Evolutionary conservation across 2,113 vertebrate species (phyloP).

Genomic region (Sigmodon hispidus): DNA sequence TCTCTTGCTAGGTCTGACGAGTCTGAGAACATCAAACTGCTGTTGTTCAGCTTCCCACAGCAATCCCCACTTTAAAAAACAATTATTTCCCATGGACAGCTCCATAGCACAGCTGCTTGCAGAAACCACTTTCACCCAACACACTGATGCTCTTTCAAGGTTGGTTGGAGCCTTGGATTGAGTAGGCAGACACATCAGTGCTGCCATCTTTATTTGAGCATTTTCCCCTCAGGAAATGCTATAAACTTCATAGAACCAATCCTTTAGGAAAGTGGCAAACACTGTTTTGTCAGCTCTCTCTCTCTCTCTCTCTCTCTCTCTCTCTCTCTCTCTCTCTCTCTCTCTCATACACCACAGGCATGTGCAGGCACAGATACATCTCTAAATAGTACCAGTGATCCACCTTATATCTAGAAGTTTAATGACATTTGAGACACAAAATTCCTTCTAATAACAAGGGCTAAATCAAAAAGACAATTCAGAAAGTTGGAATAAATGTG

Average conservation of each 20-base stretch:
- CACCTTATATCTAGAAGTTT: not conserved
- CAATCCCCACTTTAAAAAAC: not conserved
- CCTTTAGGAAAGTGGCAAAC: not conserved
- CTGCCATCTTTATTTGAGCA: not conserved
- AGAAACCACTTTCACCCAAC: not conserved
- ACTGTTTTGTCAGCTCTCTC: not conserved
- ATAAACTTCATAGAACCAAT: not conserved
- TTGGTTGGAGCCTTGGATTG: not conserved
- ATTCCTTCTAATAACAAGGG: conserved; percentile 54
- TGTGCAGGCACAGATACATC: not conserved
- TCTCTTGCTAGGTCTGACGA: not conserved
- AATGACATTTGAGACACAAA: conserved; percentile 17
- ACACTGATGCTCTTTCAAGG: not conserved
- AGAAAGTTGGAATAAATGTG: conserved; percentile 52
- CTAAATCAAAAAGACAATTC: conserved; percentile 50
- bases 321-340: too few species aligned
- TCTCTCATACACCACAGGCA: too few species aligned
- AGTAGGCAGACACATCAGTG: not conserved
- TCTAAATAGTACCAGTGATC: not conserved
- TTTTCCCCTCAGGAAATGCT: not conserved
- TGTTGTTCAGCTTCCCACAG: not conserved
- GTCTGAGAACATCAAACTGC: not conserved
- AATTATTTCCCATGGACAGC: not conserved
- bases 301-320: too few species aligned
- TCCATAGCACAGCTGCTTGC: not conserved